Conservation (phyloP, 1,140 invertebrate genomes). For the Trichonephila inaurata region DNA sequence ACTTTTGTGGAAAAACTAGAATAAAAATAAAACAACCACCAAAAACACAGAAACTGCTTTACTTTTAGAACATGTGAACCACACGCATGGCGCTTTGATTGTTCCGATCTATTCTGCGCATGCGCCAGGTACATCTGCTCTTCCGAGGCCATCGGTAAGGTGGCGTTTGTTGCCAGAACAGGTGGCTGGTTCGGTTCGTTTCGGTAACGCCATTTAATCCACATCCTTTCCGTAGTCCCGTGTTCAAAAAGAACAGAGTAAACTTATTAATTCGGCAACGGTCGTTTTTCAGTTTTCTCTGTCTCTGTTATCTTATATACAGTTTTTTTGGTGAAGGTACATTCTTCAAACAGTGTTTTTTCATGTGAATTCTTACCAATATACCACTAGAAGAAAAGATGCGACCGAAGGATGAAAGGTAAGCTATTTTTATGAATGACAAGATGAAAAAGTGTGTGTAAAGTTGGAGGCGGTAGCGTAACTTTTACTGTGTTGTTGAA, state of each 20-base stretch:
- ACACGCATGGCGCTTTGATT: constrained; percentile 7
- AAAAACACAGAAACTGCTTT: neutral
- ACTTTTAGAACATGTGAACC: neutral
- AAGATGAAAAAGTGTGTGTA: neutral
- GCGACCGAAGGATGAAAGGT: constrained; percentile 65
- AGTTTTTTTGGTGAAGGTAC: neutral
- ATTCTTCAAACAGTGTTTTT: neutral
- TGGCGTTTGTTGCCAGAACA: constrained; percentile 58
- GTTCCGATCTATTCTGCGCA: constrained; percentile 27
- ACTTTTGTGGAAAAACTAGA: neutral
- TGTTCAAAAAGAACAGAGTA: constrained; percentile 15
- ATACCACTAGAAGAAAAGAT: constrained; percentile 26
- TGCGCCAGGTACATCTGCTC: constrained; percentile 58
- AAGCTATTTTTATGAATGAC: constrained; percentile 53
- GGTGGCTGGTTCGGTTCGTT: constrained; percentile 43
- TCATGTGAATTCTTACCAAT: constrained; percentile 20
- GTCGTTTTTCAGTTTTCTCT: constrained; percentile 27
- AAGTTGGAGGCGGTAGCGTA: neutral
- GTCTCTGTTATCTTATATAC: neutral
- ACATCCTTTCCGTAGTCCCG: constrained; percentile 4
- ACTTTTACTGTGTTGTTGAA: neutral
- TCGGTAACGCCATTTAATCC: constrained; percentile 36
- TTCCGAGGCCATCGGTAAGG: constrained; percentile 41
- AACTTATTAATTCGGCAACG: constrained; percentile 45
- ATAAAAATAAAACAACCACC: neutral